Conservation (phyloP, 2,888 invertebrate genomes). For the Pinctada fucata region DNA sequence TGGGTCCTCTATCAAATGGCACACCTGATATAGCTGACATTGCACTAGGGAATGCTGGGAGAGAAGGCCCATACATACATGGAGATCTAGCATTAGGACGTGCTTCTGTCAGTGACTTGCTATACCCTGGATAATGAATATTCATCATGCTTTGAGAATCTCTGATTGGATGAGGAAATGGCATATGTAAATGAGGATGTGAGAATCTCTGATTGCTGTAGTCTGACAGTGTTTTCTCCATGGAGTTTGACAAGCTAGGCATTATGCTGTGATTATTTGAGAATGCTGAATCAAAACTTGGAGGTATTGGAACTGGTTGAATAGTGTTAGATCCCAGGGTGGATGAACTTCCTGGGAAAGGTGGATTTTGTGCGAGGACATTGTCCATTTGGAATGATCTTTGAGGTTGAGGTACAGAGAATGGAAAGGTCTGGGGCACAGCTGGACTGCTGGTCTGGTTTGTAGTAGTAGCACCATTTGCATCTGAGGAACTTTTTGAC, state of each 20-base stretch:
- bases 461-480: not conserved
- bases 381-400: conserved; percentile 1
- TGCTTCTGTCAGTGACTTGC: conserved; percentile 27
- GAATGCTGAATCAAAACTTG: conserved; percentile 7
- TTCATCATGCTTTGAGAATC: conserved; percentile 16
- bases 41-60: conserved; percentile 24
- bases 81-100: conserved; percentile 32
- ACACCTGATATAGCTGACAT: conserved; percentile 16
- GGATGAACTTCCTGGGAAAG: not conserved
- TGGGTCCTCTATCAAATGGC: conserved; percentile 28
- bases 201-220: conserved; percentile 15
- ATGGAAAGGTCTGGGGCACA: conserved; percentile 16
- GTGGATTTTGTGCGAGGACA: conserved; percentile 6
- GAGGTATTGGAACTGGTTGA: not conserved
- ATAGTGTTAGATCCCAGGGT: conserved; percentile 1
- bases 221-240: conserved; percentile 3
- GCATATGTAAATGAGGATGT: conserved; percentile 12
- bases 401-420: conserved; percentile 19
- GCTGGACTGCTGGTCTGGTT: conserved; percentile 7
- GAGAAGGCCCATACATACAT: conserved; percentile 32
- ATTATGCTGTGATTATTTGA: conserved; percentile 5
- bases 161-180: conserved; percentile 20
- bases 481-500: not conserved
- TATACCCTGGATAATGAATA: conserved; percentile 23
- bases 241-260: not conserved